These are phyloP conservation scores for Lampropteryx suffumata DNA, from an alignment of 2,888 invertebrate species.

Conservation along the genomic window DNA sequence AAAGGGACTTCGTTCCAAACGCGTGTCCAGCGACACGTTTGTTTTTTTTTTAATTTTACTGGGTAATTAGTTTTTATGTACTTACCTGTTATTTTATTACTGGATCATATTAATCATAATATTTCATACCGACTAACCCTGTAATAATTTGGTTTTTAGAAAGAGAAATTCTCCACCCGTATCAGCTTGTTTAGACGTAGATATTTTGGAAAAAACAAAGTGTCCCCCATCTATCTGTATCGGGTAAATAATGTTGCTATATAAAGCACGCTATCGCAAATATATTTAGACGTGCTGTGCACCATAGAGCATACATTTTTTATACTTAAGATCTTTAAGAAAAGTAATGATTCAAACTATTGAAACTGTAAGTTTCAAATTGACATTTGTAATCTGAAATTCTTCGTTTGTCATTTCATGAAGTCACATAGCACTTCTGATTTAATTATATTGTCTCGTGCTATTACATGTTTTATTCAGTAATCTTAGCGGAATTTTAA, in stretches of 20 bases:
- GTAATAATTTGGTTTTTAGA: constrained; percentile 71
- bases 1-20: too few relatives aligned
- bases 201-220: constrained; percentile 80
- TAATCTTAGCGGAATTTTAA: too few relatives aligned
- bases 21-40: too few relatives aligned
- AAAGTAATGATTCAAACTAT: too few relatives aligned
- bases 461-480: too few relatives aligned
- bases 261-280: constrained; percentile 51
- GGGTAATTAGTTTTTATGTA: too few relatives aligned
- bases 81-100: constrained; percentile 18
- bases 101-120: constrained; percentile 13
- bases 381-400: too few relatives aligned
- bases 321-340: background rate
- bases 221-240: constrained; percentile 65
- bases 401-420: too few relatives aligned
- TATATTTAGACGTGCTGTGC: constrained; percentile 33
- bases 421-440: too few relatives aligned
- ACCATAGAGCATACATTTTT: constrained; percentile 19
- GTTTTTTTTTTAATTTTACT: constrained; percentile 11
- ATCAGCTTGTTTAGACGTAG: constrained; percentile 79
- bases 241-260: constrained; percentile 73
- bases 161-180: constrained; percentile 73
- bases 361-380: too few relatives aligned
- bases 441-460: too few relatives aligned
- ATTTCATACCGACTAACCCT: constrained; percentile 48